Percentiles rank a stretch among this genome's conserved stretches.
These are phyloP conservation scores for Chloroclysta siterata DNA, from an alignment of 2,888 invertebrate genomes.

Conservation along the genomic window DNA sequence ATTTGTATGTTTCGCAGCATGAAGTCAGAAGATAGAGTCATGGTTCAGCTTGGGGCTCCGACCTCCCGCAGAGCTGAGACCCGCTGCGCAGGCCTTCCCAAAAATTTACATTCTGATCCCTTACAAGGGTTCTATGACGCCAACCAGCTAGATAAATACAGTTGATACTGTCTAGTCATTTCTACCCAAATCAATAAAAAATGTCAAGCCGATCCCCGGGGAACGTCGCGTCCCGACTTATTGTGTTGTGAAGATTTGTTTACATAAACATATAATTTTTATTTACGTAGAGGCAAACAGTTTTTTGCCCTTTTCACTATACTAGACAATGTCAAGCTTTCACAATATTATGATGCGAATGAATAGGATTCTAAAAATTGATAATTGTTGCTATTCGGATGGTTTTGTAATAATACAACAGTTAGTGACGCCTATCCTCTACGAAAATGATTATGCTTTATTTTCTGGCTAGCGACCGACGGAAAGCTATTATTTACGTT, in stretches of 20 bases:
- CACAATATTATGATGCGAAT: conserved; percentile 24
- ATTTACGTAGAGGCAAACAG: conserved; percentile 37
- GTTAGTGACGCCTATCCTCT: not conserved
- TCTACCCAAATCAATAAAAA: conserved; percentile 62
- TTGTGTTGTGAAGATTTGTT: conserved; percentile 57
- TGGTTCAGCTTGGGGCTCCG: conserved; percentile 58
- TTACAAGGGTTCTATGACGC: conserved; percentile 59
- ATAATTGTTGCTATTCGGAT: not conserved
- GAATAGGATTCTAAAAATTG: not conserved
- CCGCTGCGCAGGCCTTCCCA: conserved; percentile 61
- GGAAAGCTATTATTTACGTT: conserved; percentile 56
- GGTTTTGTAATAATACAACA: not conserved
- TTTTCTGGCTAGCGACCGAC: conserved; percentile 44
- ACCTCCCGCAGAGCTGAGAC: conserved; percentile 66
- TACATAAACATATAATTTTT: conserved; percentile 51
- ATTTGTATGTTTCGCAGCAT: conserved; percentile 82
- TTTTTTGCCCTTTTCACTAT: conserved; percentile 38
- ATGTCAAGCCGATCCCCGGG: conserved; percentile 58
- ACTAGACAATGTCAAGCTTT: conserved; percentile 22
- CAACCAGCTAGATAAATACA: conserved; percentile 49
- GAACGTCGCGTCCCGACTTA: conserved; percentile 45
- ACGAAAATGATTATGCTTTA: conserved; percentile 27
- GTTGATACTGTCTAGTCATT: conserved; percentile 63
- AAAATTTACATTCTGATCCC: conserved; percentile 75
- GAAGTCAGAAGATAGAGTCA: conserved; percentile 71